phyloP scores from a whole-genome alignment of 2,113 vertebrate species.

The Strix aluco region DNA sequence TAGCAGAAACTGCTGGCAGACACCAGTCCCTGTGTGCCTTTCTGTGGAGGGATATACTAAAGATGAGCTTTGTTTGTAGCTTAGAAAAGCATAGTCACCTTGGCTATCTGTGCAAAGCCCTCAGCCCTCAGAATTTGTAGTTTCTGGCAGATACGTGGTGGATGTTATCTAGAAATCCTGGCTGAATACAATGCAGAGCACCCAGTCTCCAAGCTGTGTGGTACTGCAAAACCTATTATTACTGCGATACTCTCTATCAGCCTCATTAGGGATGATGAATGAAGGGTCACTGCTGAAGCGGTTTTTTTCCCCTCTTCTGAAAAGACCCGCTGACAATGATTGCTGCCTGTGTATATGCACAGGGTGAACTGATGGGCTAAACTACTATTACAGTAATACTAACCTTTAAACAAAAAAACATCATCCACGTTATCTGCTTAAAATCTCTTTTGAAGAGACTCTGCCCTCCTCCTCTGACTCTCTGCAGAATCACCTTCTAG shows the following conservation, averaged over 20 bases:
- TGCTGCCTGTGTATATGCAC: background rate
- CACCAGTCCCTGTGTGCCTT: background rate
- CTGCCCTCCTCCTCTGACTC: background rate
- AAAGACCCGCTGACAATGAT: background rate
- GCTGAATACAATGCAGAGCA: conserved; percentile 35
- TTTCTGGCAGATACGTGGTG: background rate
- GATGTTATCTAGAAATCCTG: background rate
- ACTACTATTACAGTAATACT: background rate
- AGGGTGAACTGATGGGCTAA: background rate
- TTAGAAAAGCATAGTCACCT: background rate
- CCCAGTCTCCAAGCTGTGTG: background rate
- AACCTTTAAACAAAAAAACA: background rate
- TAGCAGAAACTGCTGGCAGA: conserved; percentile 3
- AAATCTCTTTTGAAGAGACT: background rate
- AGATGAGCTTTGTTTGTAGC: background rate
- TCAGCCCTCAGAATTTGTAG: background rate
- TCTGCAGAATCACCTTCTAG: background rate
- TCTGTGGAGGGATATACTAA: background rate
- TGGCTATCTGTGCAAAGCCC: background rate
- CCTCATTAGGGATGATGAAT: conserved; percentile 49
- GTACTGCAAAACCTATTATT: conserved; percentile 16
- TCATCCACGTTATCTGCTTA: background rate
- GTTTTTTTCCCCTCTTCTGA: background rate
- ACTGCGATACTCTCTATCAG: background rate
- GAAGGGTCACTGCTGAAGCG: background rate